A percentile compares a stretch with the other conserved stretches of the same genome.
Conservation (phyloP, 2,113 vertebrate species). For the Anhinga anhinga region DNA sequence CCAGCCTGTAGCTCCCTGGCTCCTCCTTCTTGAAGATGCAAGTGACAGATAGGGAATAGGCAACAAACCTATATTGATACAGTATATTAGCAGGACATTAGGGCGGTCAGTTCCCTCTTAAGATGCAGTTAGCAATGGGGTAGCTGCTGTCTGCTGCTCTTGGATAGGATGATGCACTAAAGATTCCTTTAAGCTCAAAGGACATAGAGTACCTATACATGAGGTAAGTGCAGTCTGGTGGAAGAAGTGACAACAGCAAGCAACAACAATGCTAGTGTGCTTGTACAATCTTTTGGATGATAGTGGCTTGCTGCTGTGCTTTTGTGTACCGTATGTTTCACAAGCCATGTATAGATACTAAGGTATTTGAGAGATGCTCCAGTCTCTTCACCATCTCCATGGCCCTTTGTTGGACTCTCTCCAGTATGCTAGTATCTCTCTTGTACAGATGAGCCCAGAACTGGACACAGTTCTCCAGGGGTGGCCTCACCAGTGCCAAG, state of each 20-base stretch:
- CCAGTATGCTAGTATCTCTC: background rate
- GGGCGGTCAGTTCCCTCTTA: background rate
- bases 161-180: accelerated
- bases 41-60: background rate
- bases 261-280: background rate
- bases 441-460: background rate
- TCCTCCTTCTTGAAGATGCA: background rate
- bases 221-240: background rate
- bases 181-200: background rate
- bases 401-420: background rate
- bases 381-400: background rate
- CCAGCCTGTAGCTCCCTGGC: background rate
- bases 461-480: background rate
- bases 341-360: background rate
- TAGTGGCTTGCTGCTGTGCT: background rate
- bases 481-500: background rate
- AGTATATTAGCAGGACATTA: background rate
- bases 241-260: background rate
- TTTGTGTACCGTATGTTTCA: background rate
- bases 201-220: background rate
- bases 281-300: background rate
- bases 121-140: background rate
- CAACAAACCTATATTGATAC: background rate
- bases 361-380: background rate
- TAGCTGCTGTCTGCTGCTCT: background rate